A percentile compares a stretch with the other conserved stretches of the same genome.
Evolutionary conservation across 2,113 vertebrate genomes (phyloP).

Genomic region (Sus scrofa): DNA sequence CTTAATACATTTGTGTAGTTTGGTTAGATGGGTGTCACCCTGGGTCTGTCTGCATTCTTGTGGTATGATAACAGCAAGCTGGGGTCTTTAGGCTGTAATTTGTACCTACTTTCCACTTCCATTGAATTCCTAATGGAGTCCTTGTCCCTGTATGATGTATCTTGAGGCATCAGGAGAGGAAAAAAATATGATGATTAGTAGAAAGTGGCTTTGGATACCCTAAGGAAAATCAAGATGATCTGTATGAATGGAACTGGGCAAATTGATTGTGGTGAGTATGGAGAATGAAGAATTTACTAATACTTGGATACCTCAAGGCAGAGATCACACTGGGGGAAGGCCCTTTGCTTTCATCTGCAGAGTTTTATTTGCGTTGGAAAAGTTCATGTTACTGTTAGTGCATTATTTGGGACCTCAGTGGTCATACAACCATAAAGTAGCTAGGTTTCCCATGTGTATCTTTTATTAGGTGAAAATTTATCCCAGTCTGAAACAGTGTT

Average conservation of each 20-base stretch:
- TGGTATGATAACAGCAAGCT: background rate
- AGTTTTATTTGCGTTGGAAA: constrained; percentile 51
- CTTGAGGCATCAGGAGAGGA: background rate
- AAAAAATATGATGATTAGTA: background rate
- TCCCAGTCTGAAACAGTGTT: background rate
- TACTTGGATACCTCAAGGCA: background rate
- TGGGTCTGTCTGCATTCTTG: background rate
- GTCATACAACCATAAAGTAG: background rate
- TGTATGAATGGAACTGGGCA: background rate
- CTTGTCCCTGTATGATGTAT: background rate
- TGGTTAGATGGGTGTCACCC: background rate
- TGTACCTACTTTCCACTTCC: background rate
- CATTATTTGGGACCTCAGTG: background rate
- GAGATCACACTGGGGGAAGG: background rate
- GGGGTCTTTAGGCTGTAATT: background rate
- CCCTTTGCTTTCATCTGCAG: background rate
- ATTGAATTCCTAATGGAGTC: background rate
- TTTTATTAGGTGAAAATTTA: background rate
- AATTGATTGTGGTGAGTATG: background rate
- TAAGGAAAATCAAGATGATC: background rate
- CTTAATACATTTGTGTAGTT: background rate
- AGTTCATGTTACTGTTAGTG: background rate
- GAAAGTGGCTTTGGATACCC: background rate
- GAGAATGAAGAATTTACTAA: background rate
- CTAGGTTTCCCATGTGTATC: background rate